phyloP scores from a whole-genome alignment of 2,888 invertebrate genomes.

The Marronus borbonicus region DNA sequence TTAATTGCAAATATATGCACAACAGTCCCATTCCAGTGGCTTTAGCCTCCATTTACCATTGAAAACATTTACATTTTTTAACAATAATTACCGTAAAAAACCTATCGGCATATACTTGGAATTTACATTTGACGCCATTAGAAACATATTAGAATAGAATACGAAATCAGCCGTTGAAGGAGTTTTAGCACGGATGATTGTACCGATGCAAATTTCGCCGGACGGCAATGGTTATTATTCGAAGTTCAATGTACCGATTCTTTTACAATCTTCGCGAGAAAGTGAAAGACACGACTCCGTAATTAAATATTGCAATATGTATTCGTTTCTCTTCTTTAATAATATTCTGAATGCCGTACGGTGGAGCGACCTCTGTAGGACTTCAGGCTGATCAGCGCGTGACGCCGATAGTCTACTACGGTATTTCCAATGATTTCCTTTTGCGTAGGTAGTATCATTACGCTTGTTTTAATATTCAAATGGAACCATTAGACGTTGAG shows the following conservation, averaged over 20 bases:
- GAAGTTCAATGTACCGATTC: constrained; percentile 31
- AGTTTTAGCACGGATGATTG: not conserved
- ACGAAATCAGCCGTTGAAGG: not conserved
- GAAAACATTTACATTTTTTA: too few relatives aligned
- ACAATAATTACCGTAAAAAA: not conserved
- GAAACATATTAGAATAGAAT: not conserved
- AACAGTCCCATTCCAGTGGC: too few relatives aligned
- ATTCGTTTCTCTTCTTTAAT: constrained; percentile 19
- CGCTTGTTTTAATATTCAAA: not conserved
- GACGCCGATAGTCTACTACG: not conserved
- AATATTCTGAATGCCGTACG: constrained; percentile 5
- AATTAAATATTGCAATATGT: constrained; percentile 32
- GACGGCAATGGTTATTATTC: constrained; percentile 26
- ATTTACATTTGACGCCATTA: not conserved
- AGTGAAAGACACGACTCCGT: constrained; percentile 34
- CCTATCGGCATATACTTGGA: not conserved
- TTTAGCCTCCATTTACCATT: too few relatives aligned
- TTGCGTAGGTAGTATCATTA: not conserved
- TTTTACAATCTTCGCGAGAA: constrained; percentile 36
- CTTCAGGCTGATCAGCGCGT: not conserved
- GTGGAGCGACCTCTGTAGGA: not conserved
- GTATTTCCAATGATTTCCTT: not conserved
- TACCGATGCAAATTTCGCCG: constrained; percentile 11
- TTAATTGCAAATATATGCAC: too few relatives aligned
- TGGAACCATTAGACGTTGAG: not conserved